Base-by-base conservation (phyloP, 64 coral and sea anemone genomes). In the Stichodactyla mertensii region DNA sequence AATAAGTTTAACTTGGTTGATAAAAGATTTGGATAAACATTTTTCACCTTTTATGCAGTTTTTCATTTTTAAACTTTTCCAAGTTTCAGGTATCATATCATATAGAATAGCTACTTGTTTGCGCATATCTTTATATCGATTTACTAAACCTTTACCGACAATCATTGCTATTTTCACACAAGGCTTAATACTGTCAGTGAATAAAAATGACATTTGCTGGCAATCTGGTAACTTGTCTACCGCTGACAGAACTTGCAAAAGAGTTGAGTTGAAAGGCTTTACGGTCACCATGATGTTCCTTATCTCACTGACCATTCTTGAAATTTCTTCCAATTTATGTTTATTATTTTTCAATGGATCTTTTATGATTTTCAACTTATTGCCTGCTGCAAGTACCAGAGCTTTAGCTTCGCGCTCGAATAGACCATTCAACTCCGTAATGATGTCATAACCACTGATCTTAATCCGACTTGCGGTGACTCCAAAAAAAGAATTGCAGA, bases 181-280 rank as follows among this genome's bases (percentile, higher is more conserved):
- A 0, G 86, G 86, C 52, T 55, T 91, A 56, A 87, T 93, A 89
- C 86, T 91, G 24, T 91, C 83, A 18, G 78, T 23, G 36, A 89
- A 78, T 78, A 93, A 62, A 24, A 71, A 28, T 19, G 88, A 69
- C 23, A 92, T 77, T 61, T 87, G 67, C 27, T 80, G 83, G 56
- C 95, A 98, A 52, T 90, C 87, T 24, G 89, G 95, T 51, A 93
- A 64, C 15, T 93, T 88, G 16, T 85, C 24, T 23, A 88, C 52
- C 0, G 89, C 77, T 78, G 93, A 64, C 9, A 98, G n/a, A 84
- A 98, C 87, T 2, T 92, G 92, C 1, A 92, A 89, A 19, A 98
- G 89, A 62, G 89, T 91, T 23, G 71, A 89, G 20, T 88, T 89
- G 28, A 98, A 91, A 56, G 95, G 95, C 71, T 92, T 93, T 10